Base-by-base conservation (phyloP, 2,113 vertebrate species). In the Alexandromys fortis region DNA sequence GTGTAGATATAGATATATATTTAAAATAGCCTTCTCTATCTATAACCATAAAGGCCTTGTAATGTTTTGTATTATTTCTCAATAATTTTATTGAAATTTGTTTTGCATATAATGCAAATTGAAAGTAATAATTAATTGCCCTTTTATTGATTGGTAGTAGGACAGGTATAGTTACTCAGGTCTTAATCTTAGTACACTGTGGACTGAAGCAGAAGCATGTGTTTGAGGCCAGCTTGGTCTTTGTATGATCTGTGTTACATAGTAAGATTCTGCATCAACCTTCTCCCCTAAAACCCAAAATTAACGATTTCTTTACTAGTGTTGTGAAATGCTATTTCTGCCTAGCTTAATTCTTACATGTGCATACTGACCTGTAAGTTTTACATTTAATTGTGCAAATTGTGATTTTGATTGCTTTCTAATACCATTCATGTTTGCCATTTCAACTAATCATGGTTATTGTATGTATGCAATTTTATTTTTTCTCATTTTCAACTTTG, bases 41-140 rank as follows among this genome's bases (percentile, higher is more conserved):
- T 11, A 67, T 78, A 92, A n/a, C 38, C 70, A 1, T 65, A 87
- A 82, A 90, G 38, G 73, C 78, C 45, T 17, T 82, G 0, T n/a
- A 35, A 28, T 73, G 0, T 63, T 85, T 79, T 94, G 9, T 93
- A 16, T 22, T 82, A 21, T 42, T 58, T 83, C 22, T 22, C n/a
- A 68, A 42, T 79, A 92, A 72, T 91, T 90, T 88, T 94, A 63
- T 49, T 94, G 42, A 42, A 65, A 67, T 91, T 96, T 79, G 33
- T 91, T 92, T 47, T 28, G 72, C 7, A 10, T 65, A 47, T 93
- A 52, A 91, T 89, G 30, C 28, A 75, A 33, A 78, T 86, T 93
- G 38, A 68, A 75, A 86, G 14, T 76, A n/a, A 38, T 76, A 82
- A 42, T 75, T 89, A 49, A 76, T 87, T 77, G 21, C 70, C 9